Conservation (phyloP, 2,888 invertebrate genomes). For the Beris morrisii region DNA sequence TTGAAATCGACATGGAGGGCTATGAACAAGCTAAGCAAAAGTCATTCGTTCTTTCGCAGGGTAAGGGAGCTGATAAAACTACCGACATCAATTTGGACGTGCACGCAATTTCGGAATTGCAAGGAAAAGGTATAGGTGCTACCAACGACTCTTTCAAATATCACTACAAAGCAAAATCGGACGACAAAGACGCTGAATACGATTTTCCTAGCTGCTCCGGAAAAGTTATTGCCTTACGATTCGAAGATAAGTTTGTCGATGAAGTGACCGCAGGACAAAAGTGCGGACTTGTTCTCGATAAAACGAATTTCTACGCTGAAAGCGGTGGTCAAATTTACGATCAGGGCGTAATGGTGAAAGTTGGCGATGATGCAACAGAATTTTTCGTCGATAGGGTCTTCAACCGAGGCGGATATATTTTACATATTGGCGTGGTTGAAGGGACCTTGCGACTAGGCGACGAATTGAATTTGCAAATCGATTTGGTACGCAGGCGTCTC, state of each 20-base stretch:
- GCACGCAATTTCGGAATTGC: slow-evolving; percentile 90
- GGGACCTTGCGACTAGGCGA: slow-evolving; percentile 85
- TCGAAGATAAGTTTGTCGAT: slow-evolving; percentile 81
- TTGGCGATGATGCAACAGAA: slow-evolving; percentile 82
- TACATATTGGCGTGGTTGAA: slow-evolving; percentile 90
- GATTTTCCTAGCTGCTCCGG: slow-evolving; percentile 72
- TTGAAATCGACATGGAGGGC: slow-evolving; percentile 82
- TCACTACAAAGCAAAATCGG: slow-evolving; percentile 70
- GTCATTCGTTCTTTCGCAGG: slow-evolving; percentile 87
- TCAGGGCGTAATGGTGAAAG: slow-evolving; percentile 86
- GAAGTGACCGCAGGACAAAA: slow-evolving; percentile 81
- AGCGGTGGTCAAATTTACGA: slow-evolving; percentile 99
- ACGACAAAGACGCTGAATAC: slow-evolving; percentile 72
- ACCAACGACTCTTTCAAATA: slow-evolving; percentile 95
- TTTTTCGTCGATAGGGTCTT: slow-evolving; percentile 91
- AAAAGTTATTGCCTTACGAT: slow-evolving; percentile 79
- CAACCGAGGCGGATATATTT: slow-evolving; percentile 92
- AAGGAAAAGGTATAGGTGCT: slow-evolving; percentile 70
- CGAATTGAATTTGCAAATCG: slow-evolving; percentile 76
- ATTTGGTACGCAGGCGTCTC: slow-evolving; percentile 78
- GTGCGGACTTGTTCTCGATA: slow-evolving; percentile 88
- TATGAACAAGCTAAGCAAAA: slow-evolving; percentile 91
- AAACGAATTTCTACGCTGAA: slow-evolving; percentile 96
- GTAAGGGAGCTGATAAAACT: slow-evolving; percentile 76
- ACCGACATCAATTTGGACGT: slow-evolving; percentile 90